A percentile compares a stretch with the other conserved stretches of the same genome.
Evolutionary conservation across 2,797 vertebrate genomes (phyloP).

Genomic region (Valencia hispanica): DNA sequence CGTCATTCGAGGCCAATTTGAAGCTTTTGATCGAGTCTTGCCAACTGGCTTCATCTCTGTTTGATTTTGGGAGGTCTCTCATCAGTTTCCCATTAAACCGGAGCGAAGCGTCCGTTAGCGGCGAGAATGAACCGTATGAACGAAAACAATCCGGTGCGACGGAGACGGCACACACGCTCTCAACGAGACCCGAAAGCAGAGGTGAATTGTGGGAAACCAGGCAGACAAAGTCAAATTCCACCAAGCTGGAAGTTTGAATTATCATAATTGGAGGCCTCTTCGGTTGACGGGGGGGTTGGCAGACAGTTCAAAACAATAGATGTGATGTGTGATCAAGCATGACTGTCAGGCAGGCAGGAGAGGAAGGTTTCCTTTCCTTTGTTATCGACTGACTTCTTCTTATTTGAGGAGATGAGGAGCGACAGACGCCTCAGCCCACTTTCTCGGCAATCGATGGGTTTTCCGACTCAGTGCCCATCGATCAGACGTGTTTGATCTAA

Average conservation of each 20-base stretch:
- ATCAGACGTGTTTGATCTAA: background rate
- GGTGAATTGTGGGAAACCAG: slow-evolving; percentile 48
- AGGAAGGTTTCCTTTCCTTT: slow-evolving; percentile 30
- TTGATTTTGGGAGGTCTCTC: background rate
- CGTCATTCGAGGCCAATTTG: too few relatives aligned
- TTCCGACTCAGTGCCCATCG: background rate
- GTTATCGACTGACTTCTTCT: slow-evolving; percentile 37
- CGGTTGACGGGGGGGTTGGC: slow-evolving; percentile 41
- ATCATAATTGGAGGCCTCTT: slow-evolving; percentile 72
- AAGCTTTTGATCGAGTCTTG: background rate
- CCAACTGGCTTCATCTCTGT: background rate
- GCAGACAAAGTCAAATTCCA: slow-evolving; percentile 52
- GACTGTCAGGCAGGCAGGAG: slow-evolving; percentile 21
- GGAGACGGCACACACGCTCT: too few relatives aligned
- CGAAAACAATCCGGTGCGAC: background rate
- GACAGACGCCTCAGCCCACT: slow-evolving; percentile 1
- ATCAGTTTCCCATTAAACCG: background rate
- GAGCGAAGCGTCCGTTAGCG: background rate
- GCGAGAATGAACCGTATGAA: background rate
- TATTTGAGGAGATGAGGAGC: slow-evolving; percentile 28
- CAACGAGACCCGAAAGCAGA: slow-evolving; percentile 13
- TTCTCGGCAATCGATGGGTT: background rate
- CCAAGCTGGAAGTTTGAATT: slow-evolving; percentile 58
- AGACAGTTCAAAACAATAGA: slow-evolving; percentile 67
- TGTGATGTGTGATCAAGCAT: slow-evolving; percentile 42